Evolutionary conservation across 2,888 invertebrate species (phyloP).

Genomic region (Mechanitis mazaeus): DNA sequence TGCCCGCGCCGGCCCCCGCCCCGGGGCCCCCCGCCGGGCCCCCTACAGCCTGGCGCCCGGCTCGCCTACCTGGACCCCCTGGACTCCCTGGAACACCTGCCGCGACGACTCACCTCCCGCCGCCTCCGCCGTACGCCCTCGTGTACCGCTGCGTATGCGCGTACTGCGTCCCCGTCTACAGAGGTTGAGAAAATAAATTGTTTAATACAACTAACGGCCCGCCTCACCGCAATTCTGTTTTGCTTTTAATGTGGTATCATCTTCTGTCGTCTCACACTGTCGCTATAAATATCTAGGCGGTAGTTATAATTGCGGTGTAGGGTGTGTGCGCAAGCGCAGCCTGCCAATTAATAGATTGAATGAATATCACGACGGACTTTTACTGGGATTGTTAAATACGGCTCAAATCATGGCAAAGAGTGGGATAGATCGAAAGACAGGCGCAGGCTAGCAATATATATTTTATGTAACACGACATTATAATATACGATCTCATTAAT

Average conservation of each 20-base stretch:
- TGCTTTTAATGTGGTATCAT: background rate
- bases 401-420: background rate
- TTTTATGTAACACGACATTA: background rate
- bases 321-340: background rate
- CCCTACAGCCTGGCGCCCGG: constrained; percentile 4
- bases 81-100: constrained; percentile 5
- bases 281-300: background rate
- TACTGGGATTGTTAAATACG: background rate
- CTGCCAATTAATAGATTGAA: background rate
- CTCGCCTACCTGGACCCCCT: constrained; percentile 6
- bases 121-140: constrained; percentile 8
- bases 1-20: background rate
- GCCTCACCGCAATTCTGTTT: background rate
- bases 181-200: background rate
- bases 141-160: constrained; percentile 11
- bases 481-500: constrained; percentile 7
- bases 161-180: constrained; percentile 4
- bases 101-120: constrained; percentile 4
- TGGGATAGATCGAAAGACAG: background rate
- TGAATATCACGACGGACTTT: background rate
- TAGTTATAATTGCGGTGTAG: background rate
- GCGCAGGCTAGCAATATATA: background rate
- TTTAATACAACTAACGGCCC: background rate
- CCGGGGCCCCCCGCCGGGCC: constrained; percentile 8
- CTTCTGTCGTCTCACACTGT: background rate